Evolutionary conservation across 1,140 invertebrate species (phyloP).

Genomic region (Pachypeltis micranthus): DNA sequence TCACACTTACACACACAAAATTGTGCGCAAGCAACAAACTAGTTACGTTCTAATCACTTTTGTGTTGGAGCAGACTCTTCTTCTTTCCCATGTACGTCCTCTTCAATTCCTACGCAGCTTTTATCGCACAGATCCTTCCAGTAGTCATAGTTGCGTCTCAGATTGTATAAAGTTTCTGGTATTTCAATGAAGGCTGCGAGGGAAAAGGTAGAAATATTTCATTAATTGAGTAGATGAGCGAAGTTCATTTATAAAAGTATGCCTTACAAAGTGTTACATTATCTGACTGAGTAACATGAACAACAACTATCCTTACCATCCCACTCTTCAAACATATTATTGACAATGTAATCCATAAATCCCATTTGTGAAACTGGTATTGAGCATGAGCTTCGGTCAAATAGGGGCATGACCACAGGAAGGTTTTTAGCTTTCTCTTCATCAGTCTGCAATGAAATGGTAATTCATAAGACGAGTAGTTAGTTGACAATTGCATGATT

Average conservation of each 20-base stretch:
- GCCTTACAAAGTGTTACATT: not conserved
- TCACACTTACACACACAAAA: too few relatives aligned
- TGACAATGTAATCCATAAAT: slow-evolving; percentile 93
- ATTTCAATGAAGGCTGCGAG: slow-evolving; percentile 80
- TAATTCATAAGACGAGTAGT: too few relatives aligned
- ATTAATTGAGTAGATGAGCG: slow-evolving; percentile 11
- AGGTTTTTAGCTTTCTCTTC: slow-evolving; percentile 75
- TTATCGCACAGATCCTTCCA: slow-evolving; percentile 58
- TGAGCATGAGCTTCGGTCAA: slow-evolving; percentile 81
- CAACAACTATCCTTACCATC: slow-evolving; percentile 73
- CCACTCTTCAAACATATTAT: slow-evolving; percentile 95
- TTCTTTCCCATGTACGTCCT: not conserved
- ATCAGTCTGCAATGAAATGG: slow-evolving; percentile 57
- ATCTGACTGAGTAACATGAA: too few relatives aligned
- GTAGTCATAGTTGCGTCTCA: slow-evolving; percentile 75
- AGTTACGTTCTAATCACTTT: too few relatives aligned
- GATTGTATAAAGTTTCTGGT: slow-evolving; percentile 72
- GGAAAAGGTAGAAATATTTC: slow-evolving; percentile 26
- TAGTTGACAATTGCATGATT: too few relatives aligned
- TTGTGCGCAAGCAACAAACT: too few relatives aligned
- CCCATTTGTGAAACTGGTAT: slow-evolving; percentile 93
- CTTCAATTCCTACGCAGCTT: slow-evolving; percentile 25
- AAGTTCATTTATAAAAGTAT: not conserved
- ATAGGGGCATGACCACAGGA: slow-evolving; percentile 91
- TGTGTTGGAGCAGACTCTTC: not conserved